Conservation (phyloP, 2,888 invertebrate genomes). For the Megaustenia siamemsis region DNA sequence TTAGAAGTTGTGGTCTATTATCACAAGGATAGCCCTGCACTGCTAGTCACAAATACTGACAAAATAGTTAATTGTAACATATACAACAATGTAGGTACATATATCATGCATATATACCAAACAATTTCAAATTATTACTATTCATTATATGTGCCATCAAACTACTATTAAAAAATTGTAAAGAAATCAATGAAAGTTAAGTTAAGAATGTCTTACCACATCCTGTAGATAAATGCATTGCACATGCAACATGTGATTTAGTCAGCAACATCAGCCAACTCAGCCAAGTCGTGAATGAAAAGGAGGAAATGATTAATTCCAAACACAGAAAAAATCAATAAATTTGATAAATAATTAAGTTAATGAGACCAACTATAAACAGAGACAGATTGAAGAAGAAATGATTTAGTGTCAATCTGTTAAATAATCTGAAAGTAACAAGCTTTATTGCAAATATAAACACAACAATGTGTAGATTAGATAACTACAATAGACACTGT, state of each 20-base stretch:
- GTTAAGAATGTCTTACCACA: slow-evolving; percentile 60
- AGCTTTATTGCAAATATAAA: no score
- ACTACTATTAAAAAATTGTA: not conserved
- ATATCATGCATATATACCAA: no score
- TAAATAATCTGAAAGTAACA: no score
- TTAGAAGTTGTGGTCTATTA: no score
- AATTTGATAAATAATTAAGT: slow-evolving; percentile 1
- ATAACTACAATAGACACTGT: no score
- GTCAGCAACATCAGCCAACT: slow-evolving; percentile 57
- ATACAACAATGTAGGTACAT: no score
- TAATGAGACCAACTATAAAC: not conserved
- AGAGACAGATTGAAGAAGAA: not conserved
- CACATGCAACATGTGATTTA: slow-evolving; percentile 63
- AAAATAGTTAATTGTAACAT: no score
- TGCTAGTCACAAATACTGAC: no score
- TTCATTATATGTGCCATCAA: no score
- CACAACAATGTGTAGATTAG: no score
- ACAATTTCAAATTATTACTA: no score
- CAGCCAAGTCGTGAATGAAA: slow-evolving; percentile 51
- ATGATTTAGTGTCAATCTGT: not conserved
- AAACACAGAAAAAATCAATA: not conserved
- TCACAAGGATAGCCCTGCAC: no score
- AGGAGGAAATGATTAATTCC: slow-evolving; percentile 45
- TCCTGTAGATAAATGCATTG: slow-evolving; percentile 63
- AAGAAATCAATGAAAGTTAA: not conserved